Evolutionary conservation across 2,797 vertebrate genomes (phyloP).

Genomic region (Ptychadena robeensis): DNA sequence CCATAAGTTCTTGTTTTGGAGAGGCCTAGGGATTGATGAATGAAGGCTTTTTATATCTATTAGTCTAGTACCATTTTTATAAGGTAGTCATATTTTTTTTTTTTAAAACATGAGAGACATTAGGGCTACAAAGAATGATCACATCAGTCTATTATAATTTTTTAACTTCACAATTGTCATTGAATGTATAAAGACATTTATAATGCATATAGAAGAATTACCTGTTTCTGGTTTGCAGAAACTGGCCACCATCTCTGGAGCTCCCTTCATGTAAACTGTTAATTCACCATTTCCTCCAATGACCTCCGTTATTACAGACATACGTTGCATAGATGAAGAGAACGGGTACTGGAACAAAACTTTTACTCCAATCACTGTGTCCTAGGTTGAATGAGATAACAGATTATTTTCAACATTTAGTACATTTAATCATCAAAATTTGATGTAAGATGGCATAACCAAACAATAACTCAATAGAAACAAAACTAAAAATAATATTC

Average conservation of each 20-base stretch:
- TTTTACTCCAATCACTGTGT: conserved; percentile 70
- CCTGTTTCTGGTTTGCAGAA: conserved; percentile 77
- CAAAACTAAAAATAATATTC: neutral
- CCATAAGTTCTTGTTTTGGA: too few relatives aligned
- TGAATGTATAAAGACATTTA: neutral
- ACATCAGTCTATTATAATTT: neutral
- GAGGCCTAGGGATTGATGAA: too few relatives aligned
- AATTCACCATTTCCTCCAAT: conserved; percentile 67
- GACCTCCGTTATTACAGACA: conserved; percentile 77
- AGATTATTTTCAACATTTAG: neutral
- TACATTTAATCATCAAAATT: too few relatives aligned
- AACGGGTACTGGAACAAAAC: conserved; percentile 79
- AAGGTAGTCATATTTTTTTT: too few relatives aligned
- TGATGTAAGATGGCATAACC: neutral
- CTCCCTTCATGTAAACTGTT: conserved; percentile 75
- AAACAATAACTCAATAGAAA: neutral
- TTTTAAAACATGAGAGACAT: too few relatives aligned
- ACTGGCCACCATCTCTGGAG: conserved; percentile 74
- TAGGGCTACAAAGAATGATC: too few relatives aligned
- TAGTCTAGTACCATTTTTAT: too few relatives aligned
- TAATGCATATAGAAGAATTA: conserved; percentile 15
- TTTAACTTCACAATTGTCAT: too few relatives aligned
- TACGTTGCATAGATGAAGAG: conserved; percentile 78
- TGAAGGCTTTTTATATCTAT: too few relatives aligned
- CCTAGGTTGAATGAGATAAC: conserved; percentile 59